Base-by-base conservation (phyloP, 2,797 vertebrate genomes). In the Smutsia temminckii region DNA sequence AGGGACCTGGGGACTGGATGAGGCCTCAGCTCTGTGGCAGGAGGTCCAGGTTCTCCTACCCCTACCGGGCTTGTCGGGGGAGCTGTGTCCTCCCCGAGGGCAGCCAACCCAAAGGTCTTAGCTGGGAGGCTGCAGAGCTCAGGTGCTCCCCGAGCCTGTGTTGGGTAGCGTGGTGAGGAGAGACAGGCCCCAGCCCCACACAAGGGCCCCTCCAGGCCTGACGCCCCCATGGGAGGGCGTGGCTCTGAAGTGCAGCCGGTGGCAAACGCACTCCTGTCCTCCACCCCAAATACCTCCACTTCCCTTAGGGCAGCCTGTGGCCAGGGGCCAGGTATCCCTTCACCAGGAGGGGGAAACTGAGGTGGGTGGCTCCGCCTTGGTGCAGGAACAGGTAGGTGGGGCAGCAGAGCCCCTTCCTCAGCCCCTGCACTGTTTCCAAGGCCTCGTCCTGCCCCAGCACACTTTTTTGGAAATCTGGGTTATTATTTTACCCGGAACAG, bases 11-110 rank as follows among this genome's bases (percentile, higher is more conserved):
- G 63, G 32, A 6, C 25, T 29, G 32, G 49, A 13, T 12, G 1
- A 57, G 53, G 40, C 40, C 37, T 86, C 1, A 0, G 46, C 7
- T 46, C 46, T 46, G 46, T 46, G 46, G 2, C 10, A 17, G 11
- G n/a, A 18, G 8, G 68, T 49, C 68, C 49, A 5, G 23, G 5
- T 4, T 37, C 8, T 3, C 23, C 61, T 53, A 8, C 4, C 7
- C 69, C 18, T 20, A 13, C 34, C 18, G 3, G 69, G 71, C 20
- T 21, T 23, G 32, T 69, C 46, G 25, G 21, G 61, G 40, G 40
- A 32, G 68, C 0, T 0, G 37, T 25, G 0, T 42, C 64, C 2
- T 6, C 75, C 29, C 5, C 14, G 21, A n/a, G 8, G 75, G 55
- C 42, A 12, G 74, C 14, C 25, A 27, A 21, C 6, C 10, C 3